phyloP scores from a whole-genome alignment of 1,140 invertebrate species.

The Achroia grisella region DNA sequence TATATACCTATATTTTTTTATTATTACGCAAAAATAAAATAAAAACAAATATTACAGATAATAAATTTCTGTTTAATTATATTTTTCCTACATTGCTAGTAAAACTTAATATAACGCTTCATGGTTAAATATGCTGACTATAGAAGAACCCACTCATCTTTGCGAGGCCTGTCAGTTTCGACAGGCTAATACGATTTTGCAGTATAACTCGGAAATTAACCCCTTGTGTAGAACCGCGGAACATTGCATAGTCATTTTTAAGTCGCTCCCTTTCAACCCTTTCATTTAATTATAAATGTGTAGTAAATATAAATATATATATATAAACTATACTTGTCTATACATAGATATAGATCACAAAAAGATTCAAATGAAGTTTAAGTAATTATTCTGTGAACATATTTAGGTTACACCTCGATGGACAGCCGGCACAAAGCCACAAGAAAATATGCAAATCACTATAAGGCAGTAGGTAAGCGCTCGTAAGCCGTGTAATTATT shows the following conservation, averaged over 20 bases:
- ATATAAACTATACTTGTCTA: too few relatives aligned
- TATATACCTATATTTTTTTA: too few relatives aligned
- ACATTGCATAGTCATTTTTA: slow-evolving; percentile 4
- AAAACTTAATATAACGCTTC: background rate
- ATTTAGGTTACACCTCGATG: slow-evolving; percentile 10
- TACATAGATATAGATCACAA: background rate
- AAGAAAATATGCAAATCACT: slow-evolving; percentile 71
- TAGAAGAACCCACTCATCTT: slow-evolving; percentile 3
- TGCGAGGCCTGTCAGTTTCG: slow-evolving; percentile 2
- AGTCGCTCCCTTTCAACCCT: background rate
- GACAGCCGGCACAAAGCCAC: slow-evolving; percentile 38
- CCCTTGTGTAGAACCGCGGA: slow-evolving; percentile 1
- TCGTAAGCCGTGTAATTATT: slow-evolving; percentile 72
- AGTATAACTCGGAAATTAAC: slow-evolving; percentile 3
- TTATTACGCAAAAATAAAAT: too few relatives aligned
- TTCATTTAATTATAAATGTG: too few relatives aligned
- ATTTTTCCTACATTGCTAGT: background rate
- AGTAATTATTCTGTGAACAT: slow-evolving; percentile 3
- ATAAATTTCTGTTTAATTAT: too few relatives aligned
- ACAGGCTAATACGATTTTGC: slow-evolving; percentile 5
- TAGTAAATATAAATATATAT: too few relatives aligned
- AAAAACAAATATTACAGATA: too few relatives aligned
- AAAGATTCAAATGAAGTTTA: background rate
- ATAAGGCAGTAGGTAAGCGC: slow-evolving; percentile 70
- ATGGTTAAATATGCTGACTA: slow-evolving; percentile 2